phyloP scores from a whole-genome alignment of 2,113 vertebrate genomes.

The Oncorhynchus clarkii region DNA sequence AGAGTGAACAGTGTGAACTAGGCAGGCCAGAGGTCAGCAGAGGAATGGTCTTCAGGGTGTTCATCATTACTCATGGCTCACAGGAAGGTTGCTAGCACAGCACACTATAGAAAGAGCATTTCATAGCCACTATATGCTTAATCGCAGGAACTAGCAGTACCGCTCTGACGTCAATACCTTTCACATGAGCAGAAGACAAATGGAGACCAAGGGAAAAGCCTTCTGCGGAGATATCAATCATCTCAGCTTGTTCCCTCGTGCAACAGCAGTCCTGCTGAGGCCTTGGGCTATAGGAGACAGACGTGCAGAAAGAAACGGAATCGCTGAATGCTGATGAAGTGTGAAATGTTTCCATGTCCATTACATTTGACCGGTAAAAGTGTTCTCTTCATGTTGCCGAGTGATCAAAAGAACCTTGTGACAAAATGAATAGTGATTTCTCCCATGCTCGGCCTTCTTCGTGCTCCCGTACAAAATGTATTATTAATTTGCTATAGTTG shows the following conservation, averaged over 20 bases:
- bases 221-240: slow-evolving; percentile 28
- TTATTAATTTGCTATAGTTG: slow-evolving; percentile 20
- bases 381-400: slow-evolving; percentile 12
- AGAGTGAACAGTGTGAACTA: slow-evolving; percentile 10
- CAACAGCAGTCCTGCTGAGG: slow-evolving; percentile 18
- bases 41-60: neutral
- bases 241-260: slow-evolving; percentile 4
- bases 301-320: slow-evolving; percentile 13
- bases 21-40: neutral
- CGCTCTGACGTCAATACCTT: slow-evolving; percentile 21
- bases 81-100: slow-evolving; percentile 30
- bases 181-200: slow-evolving; percentile 34
- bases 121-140: slow-evolving; percentile 16
- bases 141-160: slow-evolving; percentile 1
- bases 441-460: slow-evolving; percentile 13
- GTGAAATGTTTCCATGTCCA: slow-evolving; percentile 10
- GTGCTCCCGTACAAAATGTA: slow-evolving; percentile 15
- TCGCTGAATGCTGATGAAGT: slow-evolving; percentile 16
- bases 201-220: slow-evolving; percentile 33
- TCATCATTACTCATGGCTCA: slow-evolving; percentile 21
- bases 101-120: slow-evolving; percentile 21
- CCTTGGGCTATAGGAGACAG: slow-evolving; percentile 10
- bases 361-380: neutral
- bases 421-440: slow-evolving; percentile 26
- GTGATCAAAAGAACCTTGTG: slow-evolving; percentile 22